Base-by-base conservation (phyloP, 2,888 invertebrate species). In the Ophion ellenae region DNA sequence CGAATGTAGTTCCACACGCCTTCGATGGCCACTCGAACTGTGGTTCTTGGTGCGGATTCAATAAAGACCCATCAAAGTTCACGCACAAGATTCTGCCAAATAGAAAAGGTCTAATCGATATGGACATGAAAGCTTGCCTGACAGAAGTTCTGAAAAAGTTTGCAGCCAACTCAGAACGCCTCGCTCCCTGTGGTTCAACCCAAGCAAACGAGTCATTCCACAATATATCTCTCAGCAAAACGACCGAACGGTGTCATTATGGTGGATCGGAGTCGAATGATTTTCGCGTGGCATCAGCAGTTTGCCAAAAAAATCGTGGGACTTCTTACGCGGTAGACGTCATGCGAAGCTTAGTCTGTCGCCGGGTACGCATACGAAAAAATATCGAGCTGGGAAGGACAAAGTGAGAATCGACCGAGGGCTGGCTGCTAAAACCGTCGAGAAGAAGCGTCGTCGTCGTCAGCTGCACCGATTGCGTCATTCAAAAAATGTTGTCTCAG, bases 1-100 rank as follows among this genome's bases (percentile, higher is more conserved):
- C 45, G 10, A 87, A 85, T 78, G 86, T 90, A 5, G 86, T 88
- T 11, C 80, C 86, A 57, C 89, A 90, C 85, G 84, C 87, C 63
- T 90, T 88, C 77, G 86, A 78, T 28, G 74, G 86, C 45, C 89
- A 89, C 66, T 83, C 76, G 14, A 70, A 83, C 10, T 90, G 88
- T 66, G 86, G 85, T 10, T n/a, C 32, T 6, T 90, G 88, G 89
- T 90, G 90, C 76, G 47, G 70, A 28, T 87, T 84, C 67, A n/a
- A n/a, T n/a, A n/a, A n/a, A n/a, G n/a, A 88, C 67, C 87, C 87
- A 10, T 11, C 36, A 6, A 83, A 85, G 53, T 88, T 87, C 77
- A 64, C 14, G 7, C 86, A 86, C 32, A 77, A 80, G 40, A 11
- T 69, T n/a, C 59, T 84, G 20, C 84, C 77, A 17, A 45, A 47